phyloP scores from a whole-genome alignment of 1,140 invertebrate species.

The Epicauta chinensis region DNA sequence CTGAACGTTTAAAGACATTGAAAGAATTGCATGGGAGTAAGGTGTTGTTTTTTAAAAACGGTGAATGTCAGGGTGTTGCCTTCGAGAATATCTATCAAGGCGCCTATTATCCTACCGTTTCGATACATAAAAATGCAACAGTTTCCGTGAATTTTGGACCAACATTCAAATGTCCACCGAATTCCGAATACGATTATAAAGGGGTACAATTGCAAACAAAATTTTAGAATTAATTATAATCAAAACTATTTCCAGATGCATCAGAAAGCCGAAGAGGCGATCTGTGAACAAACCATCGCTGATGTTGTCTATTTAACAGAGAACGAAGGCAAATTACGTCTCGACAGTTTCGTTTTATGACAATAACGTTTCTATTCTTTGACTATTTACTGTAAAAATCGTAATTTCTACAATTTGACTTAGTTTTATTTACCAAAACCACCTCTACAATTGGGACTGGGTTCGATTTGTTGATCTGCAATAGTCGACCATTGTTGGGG shows the following conservation, averaged over 20 bases:
- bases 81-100: constrained; percentile 83
- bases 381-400: background rate
- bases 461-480: constrained; percentile 52
- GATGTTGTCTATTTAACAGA: constrained; percentile 88
- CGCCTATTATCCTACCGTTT: constrained; percentile 91
- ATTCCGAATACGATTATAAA: constrained; percentile 55
- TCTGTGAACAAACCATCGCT: constrained; percentile 85
- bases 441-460: constrained; percentile 68
- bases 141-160: constrained; percentile 96
- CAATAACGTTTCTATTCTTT: constrained; percentile 27
- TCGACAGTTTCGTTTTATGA: constrained; percentile 73
- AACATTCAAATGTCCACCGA: constrained; percentile 80
- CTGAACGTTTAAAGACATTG: constrained; percentile 76
- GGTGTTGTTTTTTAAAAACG: constrained; percentile 93
- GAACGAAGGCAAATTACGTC: constrained; percentile 82
- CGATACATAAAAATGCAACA: constrained; percentile 84
- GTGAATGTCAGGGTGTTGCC: constrained; percentile 76
- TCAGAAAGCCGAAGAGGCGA: constrained; percentile 82
- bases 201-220: constrained; percentile 68
- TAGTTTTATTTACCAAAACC: constrained; percentile 67
- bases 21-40: constrained; percentile 69
- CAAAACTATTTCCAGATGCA: constrained; percentile 66
- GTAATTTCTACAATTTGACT: constrained; percentile 1
- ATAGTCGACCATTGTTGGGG: constrained; percentile 62
- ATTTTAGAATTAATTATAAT: constrained; percentile 7